Evolutionary conservation across 2,113 vertebrate species (phyloP).

Genomic region (Prunella fulvescens): DNA sequence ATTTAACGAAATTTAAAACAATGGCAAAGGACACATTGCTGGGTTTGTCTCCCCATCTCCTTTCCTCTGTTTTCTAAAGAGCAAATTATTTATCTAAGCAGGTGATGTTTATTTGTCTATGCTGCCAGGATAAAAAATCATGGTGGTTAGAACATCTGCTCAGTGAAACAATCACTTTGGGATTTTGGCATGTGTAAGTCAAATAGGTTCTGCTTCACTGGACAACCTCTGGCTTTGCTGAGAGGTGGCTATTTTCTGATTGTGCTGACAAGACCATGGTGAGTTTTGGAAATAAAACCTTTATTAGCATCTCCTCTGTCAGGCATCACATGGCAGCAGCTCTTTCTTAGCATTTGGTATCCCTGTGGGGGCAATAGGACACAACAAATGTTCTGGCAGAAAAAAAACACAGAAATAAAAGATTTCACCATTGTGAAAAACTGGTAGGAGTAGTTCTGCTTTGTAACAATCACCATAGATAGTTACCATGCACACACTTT

Average conservation of each 20-base stretch:
- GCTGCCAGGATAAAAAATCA: background rate
- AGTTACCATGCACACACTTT: background rate
- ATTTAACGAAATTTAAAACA: constrained; percentile 26
- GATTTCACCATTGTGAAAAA: background rate
- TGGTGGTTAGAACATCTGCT: background rate
- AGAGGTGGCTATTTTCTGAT: background rate
- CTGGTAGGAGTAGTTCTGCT: background rate
- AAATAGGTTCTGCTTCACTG: background rate
- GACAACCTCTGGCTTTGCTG: background rate
- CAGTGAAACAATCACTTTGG: background rate
- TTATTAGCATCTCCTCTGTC: background rate
- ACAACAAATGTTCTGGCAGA: background rate
- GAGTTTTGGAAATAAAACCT: background rate
- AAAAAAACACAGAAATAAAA: background rate
- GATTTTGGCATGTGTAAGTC: background rate
- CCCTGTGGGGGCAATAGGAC: background rate
- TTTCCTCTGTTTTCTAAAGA: background rate
- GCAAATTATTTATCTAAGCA: background rate
- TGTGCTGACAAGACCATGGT: background rate
- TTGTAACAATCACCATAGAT: background rate
- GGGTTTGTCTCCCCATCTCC: background rate
- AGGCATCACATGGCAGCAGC: background rate
- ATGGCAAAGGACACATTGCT: background rate
- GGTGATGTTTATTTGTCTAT: background rate
- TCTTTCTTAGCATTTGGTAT: background rate